Percentiles rank a stretch among this genome's conserved stretches.
Conservation (phyloP, 1,140 invertebrate genomes). For the Cheumatopsyche charites region DNA sequence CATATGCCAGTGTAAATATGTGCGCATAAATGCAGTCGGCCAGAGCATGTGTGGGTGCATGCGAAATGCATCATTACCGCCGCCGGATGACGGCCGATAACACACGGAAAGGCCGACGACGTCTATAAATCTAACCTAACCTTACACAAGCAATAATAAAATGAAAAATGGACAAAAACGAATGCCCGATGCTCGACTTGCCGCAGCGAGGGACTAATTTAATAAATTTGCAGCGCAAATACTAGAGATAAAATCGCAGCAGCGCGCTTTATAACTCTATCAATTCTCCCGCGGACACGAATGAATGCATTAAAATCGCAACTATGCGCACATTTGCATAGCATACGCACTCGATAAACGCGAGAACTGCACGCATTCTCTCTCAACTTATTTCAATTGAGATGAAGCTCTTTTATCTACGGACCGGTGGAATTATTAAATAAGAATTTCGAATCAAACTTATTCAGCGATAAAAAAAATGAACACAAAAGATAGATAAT, state of each 20-base stretch:
- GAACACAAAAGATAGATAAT: not conserved
- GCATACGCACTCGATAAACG: too few relatives aligned
- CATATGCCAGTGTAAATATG: not conserved
- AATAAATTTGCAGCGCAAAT: not conserved
- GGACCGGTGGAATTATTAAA: too few relatives aligned
- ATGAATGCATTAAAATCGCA: too few relatives aligned
- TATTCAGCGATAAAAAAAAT: not conserved
- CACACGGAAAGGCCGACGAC: conserved; percentile 8
- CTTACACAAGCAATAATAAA: not conserved
- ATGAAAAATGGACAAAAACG: not conserved
- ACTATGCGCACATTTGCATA: too few relatives aligned
- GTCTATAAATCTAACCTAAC: conserved; percentile 16
- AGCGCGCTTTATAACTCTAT: not conserved
- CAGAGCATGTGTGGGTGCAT: conserved; percentile 16
- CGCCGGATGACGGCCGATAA: conserved; percentile 19
- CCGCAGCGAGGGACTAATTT: conserved; percentile 6
- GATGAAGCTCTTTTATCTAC: too few relatives aligned
- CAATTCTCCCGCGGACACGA: not conserved
- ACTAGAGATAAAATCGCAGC: not conserved
- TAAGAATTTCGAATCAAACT: too few relatives aligned
- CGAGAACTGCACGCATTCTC: too few relatives aligned
- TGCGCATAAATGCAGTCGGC: not conserved
- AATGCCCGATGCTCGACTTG: not conserved
- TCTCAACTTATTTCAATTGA: too few relatives aligned
- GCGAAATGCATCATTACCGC: conserved; percentile 34